Conservation (phyloP, 2,797 vertebrate species). For the Cottoperca gobio region DNA sequence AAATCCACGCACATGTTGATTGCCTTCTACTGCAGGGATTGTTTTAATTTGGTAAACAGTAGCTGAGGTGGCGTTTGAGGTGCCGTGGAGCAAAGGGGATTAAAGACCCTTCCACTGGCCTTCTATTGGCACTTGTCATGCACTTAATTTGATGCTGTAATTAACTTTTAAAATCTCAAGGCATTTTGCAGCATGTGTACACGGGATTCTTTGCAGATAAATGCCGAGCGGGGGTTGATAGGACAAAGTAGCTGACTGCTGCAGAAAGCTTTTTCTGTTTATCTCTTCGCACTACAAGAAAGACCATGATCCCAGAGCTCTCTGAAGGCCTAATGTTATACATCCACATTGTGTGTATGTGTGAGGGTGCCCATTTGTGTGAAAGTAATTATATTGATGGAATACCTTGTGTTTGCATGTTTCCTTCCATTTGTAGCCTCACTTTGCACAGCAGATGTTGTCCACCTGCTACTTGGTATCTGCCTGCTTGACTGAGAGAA, state of each 20-base stretch:
- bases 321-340: constrained; percentile 46
- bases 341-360: constrained; percentile 33
- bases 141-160: constrained; percentile 82
- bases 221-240: constrained; percentile 41
- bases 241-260: constrained; percentile 53
- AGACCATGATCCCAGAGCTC: constrained; percentile 48
- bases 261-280: constrained; percentile 63
- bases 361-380: constrained; percentile 34
- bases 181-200: constrained; percentile 53
- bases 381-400: constrained; percentile 63
- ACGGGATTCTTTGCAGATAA: constrained; percentile 69
- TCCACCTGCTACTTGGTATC: constrained; percentile 62
- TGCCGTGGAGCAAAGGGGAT: constrained; percentile 66
- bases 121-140: constrained; percentile 75
- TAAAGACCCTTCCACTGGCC: constrained; percentile 71
- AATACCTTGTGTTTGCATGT: constrained; percentile 58
- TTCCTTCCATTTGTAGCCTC: constrained; percentile 44
- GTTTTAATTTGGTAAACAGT: constrained; percentile 74
- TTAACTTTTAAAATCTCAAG: constrained; percentile 82
- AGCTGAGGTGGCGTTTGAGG: constrained; percentile 68
- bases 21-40: constrained; percentile 76
- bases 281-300: constrained; percentile 50
- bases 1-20: constrained; percentile 77
- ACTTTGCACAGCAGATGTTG: constrained; percentile 64
- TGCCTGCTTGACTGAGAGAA: constrained; percentile 55